These are phyloP conservation scores for Carpatolechia fugitivella DNA, from an alignment of 2,888 invertebrate species.

Conservation along the genomic window DNA sequence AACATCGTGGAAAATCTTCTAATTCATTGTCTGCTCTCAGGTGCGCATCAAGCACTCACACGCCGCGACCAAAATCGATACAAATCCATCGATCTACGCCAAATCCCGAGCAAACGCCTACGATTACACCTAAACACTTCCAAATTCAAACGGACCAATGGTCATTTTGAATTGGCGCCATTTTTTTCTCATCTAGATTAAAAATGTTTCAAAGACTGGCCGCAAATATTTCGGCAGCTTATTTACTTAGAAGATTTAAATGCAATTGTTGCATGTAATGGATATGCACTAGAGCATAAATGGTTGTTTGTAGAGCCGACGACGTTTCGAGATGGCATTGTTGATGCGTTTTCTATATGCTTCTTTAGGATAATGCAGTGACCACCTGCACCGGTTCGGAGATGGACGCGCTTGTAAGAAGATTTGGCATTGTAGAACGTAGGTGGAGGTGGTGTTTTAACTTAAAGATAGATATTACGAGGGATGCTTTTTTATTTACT, in stretches of 20 bases:
- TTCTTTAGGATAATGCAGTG: slow-evolving; percentile 29
- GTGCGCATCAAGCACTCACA: slow-evolving; percentile 23
- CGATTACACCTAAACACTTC: slow-evolving; percentile 32
- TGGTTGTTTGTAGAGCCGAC: slow-evolving; percentile 57
- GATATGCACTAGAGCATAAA: slow-evolving; percentile 76
- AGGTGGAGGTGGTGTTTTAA: no score
- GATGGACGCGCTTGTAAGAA: not conserved
- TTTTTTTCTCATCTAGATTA: slow-evolving; percentile 20
- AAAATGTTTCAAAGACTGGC: slow-evolving; percentile 22
- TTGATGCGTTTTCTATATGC: slow-evolving; percentile 30
- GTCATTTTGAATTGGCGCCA: slow-evolving; percentile 50
- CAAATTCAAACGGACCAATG: slow-evolving; percentile 50
- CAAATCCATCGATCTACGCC: slow-evolving; percentile 34
- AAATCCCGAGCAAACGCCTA: slow-evolving; percentile 32
- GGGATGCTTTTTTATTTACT: no score
- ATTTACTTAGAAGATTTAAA: slow-evolving; percentile 53
- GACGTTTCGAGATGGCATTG: slow-evolving; percentile 39
- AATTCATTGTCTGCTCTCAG: slow-evolving; percentile 16
- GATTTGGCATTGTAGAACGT: no score
- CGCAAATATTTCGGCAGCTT: slow-evolving; percentile 35
- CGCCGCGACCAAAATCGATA: slow-evolving; percentile 33
- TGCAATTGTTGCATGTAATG: slow-evolving; percentile 63
- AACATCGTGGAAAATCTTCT: slow-evolving; percentile 13
- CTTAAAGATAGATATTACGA: no score
- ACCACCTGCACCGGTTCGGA: slow-evolving; percentile 29